phyloP scores from a whole-genome alignment of 2,113 vertebrate species.

The Rhombomys opimus region DNA sequence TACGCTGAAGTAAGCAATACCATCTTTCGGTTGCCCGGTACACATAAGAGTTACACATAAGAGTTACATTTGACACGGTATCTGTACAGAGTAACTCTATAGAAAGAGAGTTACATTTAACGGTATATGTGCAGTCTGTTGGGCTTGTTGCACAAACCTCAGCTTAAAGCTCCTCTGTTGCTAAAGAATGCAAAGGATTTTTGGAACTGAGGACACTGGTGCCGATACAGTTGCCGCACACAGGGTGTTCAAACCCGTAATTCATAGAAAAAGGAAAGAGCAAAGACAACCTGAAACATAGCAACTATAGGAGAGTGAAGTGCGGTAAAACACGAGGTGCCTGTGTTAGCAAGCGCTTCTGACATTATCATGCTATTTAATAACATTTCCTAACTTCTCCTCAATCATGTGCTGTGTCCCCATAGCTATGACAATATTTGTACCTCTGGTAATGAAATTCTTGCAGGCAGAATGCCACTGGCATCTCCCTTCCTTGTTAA shows the following conservation, averaged over 20 bases:
- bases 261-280: neutral
- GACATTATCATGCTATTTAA: neutral
- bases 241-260: neutral
- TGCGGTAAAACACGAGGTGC: too few relatives aligned
- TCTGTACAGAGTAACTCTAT: too few relatives aligned
- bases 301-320: neutral
- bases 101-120: neutral
- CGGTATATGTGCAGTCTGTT: neutral
- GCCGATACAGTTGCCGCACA: neutral
- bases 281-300: too few relatives aligned
- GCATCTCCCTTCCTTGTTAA: neutral
- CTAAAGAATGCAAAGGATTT: neutral
- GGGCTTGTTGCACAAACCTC: neutral
- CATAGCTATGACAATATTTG: rapidly evolving
- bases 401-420: neutral
- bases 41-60: neutral
- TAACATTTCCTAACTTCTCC: neutral
- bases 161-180: neutral
- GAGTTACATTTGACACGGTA: neutral
- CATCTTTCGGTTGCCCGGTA: neutral
- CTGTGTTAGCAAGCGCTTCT: neutral
- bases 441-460: neutral
- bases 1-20: neutral
- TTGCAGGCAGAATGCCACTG: neutral
- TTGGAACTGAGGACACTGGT: neutral